phyloP scores from a whole-genome alignment of 2,888 invertebrate genomes.

The Xanthostigma xanthostigma region DNA sequence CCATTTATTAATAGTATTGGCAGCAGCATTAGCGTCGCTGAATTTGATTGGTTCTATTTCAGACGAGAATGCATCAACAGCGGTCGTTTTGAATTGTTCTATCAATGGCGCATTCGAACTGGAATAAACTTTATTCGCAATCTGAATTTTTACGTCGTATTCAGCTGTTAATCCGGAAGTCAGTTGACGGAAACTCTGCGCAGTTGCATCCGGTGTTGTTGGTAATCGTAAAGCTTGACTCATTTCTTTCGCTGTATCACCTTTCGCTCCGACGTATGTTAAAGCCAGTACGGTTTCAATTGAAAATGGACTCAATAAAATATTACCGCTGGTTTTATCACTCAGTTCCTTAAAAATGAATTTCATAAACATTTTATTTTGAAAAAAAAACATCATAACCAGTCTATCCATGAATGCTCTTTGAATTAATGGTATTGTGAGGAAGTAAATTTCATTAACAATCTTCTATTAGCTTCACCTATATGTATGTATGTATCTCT shows the following conservation, averaged over 20 bases:
- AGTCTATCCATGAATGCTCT: no score
- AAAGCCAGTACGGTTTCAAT: slow-evolving; percentile 22
- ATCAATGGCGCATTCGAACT: background rate
- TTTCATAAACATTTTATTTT: no score
- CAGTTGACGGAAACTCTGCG: slow-evolving; percentile 10
- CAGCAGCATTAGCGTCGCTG: slow-evolving; percentile 12
- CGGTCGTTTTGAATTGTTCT: background rate
- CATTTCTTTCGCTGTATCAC: slow-evolving; percentile 19
- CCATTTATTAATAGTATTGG: slow-evolving; percentile 23
- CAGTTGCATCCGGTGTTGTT: slow-evolving; percentile 5
- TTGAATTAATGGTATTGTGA: no score
- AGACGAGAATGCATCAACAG: background rate
- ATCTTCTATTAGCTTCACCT: no score
- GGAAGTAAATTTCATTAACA: no score
- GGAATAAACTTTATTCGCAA: slow-evolving; percentile 7
- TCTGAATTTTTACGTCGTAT: slow-evolving; percentile 4
- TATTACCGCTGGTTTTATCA: slow-evolving; percentile 14
- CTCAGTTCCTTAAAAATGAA: slow-evolving; percentile 14
- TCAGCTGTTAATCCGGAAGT: background rate
- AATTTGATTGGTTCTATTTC: slow-evolving; percentile 18
- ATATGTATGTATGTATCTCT: no score
- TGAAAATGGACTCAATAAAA: slow-evolving; percentile 23
- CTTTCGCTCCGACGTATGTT: slow-evolving; percentile 20
- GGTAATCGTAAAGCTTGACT: slow-evolving; percentile 12
- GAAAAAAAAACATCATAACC: no score